A percentile compares a stretch with the other conserved stretches of the same genome.
phyloP scores from a whole-genome alignment of 2,888 invertebrate genomes.

The Drosophila paracracens region DNA sequence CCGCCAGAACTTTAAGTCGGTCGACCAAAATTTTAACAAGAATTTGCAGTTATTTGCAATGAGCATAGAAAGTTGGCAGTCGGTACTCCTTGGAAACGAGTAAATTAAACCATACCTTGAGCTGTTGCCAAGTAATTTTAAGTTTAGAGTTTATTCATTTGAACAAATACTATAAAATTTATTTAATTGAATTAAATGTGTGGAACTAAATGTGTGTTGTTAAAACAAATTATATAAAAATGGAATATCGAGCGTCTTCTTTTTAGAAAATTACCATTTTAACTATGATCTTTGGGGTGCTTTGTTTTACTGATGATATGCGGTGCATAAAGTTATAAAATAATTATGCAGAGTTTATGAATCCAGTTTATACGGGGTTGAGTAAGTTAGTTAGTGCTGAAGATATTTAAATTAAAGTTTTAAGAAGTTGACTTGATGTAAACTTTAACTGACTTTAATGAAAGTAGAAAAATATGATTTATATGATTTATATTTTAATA shows the following conservation, averaged over 20 bases:
- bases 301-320: constrained; percentile 58
- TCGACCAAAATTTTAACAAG: constrained; percentile 17
- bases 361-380: constrained; percentile 43
- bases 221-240: background rate
- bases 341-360: constrained; percentile 31
- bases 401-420: constrained; percentile 21
- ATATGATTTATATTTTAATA: background rate
- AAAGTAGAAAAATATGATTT: background rate
- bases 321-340: constrained; percentile 65
- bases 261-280: background rate
- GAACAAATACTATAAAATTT: background rate
- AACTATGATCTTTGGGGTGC: constrained; percentile 36
- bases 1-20: constrained; percentile 28
- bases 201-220: background rate
- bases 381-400: constrained; percentile 55
- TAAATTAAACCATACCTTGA: background rate
- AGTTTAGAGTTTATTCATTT: background rate
- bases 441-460: background rate
- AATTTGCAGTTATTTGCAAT: constrained; percentile 42
- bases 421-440: background rate
- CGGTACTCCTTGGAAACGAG: background rate
- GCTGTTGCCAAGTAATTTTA: background rate
- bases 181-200: background rate
- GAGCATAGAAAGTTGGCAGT: constrained; percentile 26
- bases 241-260: background rate